These are phyloP conservation scores for Hypocryptadius cinnamomeus DNA, from an alignment of 2,113 vertebrate species.

Conservation along the genomic window DNA sequence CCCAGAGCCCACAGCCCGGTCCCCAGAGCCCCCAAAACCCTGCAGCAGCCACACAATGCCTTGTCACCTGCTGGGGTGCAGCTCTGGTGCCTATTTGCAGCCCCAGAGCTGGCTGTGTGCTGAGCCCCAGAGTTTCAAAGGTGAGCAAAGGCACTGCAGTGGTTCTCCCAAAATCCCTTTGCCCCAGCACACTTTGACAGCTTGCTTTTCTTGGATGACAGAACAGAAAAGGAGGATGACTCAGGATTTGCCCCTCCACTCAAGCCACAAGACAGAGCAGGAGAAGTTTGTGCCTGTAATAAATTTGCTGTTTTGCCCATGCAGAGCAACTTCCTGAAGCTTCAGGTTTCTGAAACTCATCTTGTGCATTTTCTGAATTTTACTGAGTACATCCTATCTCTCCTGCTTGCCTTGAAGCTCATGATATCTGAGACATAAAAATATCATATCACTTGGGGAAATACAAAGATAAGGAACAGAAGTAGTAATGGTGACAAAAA, in stretches of 20 bases:
- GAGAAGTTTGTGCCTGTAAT: background rate
- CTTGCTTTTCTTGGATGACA: background rate
- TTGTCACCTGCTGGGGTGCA: no score
- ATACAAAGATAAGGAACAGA: background rate
- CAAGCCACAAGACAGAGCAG: background rate
- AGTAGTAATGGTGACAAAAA: background rate
- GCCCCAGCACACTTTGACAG: background rate
- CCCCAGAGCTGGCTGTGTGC: background rate
- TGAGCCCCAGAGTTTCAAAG: background rate
- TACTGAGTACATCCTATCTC: background rate
- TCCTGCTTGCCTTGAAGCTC: background rate
- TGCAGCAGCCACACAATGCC: background rate
- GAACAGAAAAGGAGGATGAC: background rate
- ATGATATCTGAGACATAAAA: background rate
- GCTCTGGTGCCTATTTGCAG: background rate
- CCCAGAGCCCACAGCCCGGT: no score
- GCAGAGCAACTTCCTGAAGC: background rate
- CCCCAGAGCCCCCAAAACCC: background rate
- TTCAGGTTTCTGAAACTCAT: background rate
- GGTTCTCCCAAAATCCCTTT: background rate
- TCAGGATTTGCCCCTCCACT: background rate
- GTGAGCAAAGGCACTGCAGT: no score
- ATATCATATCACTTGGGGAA: background rate
- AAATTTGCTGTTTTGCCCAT: background rate
- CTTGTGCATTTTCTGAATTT: background rate